Percentiles rank a stretch among this genome's conserved stretches.
These are phyloP conservation scores for Campoletis raptor DNA, from an alignment of 2,888 invertebrate species.

Conservation along the genomic window DNA sequence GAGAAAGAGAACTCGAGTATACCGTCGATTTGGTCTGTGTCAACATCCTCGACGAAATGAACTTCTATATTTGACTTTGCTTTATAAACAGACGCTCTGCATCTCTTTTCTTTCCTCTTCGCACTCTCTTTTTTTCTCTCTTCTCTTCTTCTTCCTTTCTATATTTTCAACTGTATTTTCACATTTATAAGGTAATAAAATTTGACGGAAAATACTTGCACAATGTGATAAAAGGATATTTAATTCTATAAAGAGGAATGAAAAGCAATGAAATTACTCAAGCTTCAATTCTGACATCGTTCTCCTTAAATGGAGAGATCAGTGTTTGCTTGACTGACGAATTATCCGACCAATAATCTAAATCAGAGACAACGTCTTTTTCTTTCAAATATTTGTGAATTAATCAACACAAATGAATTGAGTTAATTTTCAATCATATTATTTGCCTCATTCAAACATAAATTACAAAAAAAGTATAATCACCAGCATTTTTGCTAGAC, in stretches of 20 bases:
- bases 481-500: neutral
- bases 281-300: neutral
- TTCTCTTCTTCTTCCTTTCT: neutral
- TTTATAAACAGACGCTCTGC: constrained; percentile 62
- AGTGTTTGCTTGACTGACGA: neutral
- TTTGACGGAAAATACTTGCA: constrained; percentile 5
- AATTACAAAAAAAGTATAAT: neutral
- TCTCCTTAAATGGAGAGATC: neutral
- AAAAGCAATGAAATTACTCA: neutral
- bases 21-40: constrained; percentile 57
- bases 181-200: constrained; percentile 44
- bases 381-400: neutral
- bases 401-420: neutral
- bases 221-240: neutral
- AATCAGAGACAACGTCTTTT: neutral
- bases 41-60: constrained; percentile 67
- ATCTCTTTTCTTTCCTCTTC: constrained; percentile 2
- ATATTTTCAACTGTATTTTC: constrained; percentile 6
- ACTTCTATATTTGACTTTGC: constrained; percentile 69
- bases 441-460: neutral
- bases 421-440: neutral
- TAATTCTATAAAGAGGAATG: neutral
- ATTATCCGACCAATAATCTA: neutral
- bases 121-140: neutral
- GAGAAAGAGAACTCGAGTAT: constrained; percentile 28